These are phyloP conservation scores for Atta cephalotes DNA, from an alignment of 1,140 invertebrate species.

Conservation along the genomic window DNA sequence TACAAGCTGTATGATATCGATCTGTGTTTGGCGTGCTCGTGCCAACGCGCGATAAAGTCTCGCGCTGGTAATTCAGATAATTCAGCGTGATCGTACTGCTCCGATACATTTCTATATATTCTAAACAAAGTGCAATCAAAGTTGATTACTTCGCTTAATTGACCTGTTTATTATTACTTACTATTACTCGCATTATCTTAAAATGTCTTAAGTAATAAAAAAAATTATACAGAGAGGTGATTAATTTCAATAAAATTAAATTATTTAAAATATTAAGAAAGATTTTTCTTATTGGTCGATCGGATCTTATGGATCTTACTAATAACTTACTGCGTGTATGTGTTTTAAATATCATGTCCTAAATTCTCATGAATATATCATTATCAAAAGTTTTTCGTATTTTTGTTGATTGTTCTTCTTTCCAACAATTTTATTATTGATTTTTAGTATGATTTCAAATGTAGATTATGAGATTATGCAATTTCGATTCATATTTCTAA, in stretches of 20 bases:
- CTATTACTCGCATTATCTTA: not conserved
- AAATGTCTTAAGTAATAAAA: conserved; percentile 4
- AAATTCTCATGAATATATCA: not conserved
- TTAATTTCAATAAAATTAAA: conserved; percentile 7
- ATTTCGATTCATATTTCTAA: too few species aligned
- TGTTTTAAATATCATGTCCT: not conserved
- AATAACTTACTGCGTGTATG: not conserved
- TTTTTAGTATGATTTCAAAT: not conserved
- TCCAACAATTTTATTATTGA: not conserved
- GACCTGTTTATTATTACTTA: conserved; percentile 20
- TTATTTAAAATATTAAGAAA: not conserved
- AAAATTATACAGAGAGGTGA: not conserved
- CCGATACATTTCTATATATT: conserved; percentile 22
- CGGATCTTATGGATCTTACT: not conserved
- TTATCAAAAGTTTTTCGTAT: not conserved
- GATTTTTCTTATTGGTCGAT: not conserved
- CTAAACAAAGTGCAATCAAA: conserved; percentile 4
- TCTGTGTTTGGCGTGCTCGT: conserved; percentile 44
- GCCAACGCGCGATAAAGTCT: conserved; percentile 51
- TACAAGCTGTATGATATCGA: conserved; percentile 29
- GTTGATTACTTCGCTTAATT: not conserved
- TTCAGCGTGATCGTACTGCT: conserved; percentile 30
- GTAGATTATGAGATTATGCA: not conserved
- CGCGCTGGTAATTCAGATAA: conserved; percentile 54
- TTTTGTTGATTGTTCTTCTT: not conserved